Evolutionary conservation across 1,140 invertebrate species (phyloP).

Genomic region (Meteorus sp.): DNA sequence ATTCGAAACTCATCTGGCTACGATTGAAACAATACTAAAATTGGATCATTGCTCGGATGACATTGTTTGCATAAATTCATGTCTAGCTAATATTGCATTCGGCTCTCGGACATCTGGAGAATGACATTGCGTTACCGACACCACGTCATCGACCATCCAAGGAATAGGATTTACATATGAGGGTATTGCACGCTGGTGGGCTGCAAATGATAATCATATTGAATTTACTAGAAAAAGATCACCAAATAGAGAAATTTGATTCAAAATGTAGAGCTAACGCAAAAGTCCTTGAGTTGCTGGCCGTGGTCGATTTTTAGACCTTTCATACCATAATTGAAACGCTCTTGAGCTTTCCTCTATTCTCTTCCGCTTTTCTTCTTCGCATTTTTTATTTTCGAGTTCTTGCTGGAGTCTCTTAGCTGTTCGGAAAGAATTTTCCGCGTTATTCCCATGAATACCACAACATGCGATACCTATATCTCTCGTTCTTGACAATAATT

Average conservation of each 20-base stretch:
- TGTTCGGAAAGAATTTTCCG: slow-evolving; percentile 19
- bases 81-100: slow-evolving; percentile 11
- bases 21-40: too few relatives aligned
- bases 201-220: slow-evolving; percentile 32
- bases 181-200: slow-evolving; percentile 51
- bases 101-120: slow-evolving; percentile 10
- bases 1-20: too few relatives aligned
- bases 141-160: slow-evolving; percentile 40
- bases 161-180: slow-evolving; percentile 50
- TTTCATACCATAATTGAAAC: slow-evolving; percentile 49
- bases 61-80: slow-evolving; percentile 25
- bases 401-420: slow-evolving; percentile 35
- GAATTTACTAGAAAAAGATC: not conserved
- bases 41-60: slow-evolving; percentile 27
- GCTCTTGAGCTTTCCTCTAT: slow-evolving; percentile 43
- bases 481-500: not conserved
- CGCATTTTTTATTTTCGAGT: slow-evolving; percentile 29
- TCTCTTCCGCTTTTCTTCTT: slow-evolving; percentile 38
- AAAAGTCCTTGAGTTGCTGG: slow-evolving; percentile 53
- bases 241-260: not conserved
- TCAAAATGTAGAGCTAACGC: slow-evolving; percentile 39
- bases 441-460: not conserved
- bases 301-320: slow-evolving; percentile 44
- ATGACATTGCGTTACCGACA: slow-evolving; percentile 24
- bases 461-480: not conserved